Base-by-base conservation (phyloP, 64 coral and sea anemone genomes). In the Dendronephthya gigantea region DNA sequence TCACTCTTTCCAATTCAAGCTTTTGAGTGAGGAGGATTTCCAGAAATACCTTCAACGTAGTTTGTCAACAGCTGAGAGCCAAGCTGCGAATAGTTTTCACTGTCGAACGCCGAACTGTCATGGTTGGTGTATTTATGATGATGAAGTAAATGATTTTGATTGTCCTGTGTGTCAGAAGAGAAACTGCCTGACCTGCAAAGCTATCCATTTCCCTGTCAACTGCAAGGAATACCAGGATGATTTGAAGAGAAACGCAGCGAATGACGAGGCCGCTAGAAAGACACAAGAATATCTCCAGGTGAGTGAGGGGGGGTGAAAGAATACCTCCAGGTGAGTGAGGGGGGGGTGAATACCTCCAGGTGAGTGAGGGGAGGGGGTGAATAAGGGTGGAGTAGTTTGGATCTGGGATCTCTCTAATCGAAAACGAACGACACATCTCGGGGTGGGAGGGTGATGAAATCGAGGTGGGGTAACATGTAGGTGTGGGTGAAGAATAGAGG, bases 141-240 rank as follows among this genome's bases (percentile, higher is more conserved):
- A 98, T 43, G 91, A 98, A 83, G 75, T 87, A 12, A 98, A 98
- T 82, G 87, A 84, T 13, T 98, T 98, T 48, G 65, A 86, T 19
- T 98, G 95, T 43, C 89, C 91, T 1, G 95, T 98, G 13, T 98
- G 95, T 59, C 48, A 83, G 5, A 91, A 91, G n/a, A 79, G 85
- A 27, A 98, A 98, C 85, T 98, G 95, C 51, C n/a, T 98, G 82
- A 98, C 95, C 0, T 98, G 95, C 82, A 98, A 98, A 83, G 95
- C 92, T 11, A 93, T 93, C 38, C 95, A 98, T 68, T 66, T 59
- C 35, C 89, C 87, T 35, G 82, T 98, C 92, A 98, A 98, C 83
- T 98, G 95, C 33, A 88, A 87, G 7, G 91, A 97, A 47, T 97
- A 97, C 39, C 94, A 97, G 38, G 91, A 97, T 35, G 94, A 97